These are phyloP conservation scores for Netta rufina DNA, from an alignment of 2,797 vertebrate genomes.

Conservation along the genomic window DNA sequence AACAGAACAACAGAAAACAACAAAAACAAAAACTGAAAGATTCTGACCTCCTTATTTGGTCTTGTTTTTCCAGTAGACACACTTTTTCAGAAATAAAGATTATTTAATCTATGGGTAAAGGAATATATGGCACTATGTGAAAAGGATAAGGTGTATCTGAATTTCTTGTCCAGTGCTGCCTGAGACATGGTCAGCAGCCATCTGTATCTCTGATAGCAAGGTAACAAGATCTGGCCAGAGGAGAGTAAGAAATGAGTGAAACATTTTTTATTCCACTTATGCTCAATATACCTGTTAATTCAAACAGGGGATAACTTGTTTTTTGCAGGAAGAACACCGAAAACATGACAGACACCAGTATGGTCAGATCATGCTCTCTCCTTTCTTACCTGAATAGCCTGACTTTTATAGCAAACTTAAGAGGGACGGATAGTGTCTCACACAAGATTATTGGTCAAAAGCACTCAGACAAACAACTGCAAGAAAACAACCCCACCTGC, in stretches of 20 bases:
- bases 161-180: accelerated
- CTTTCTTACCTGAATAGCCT: too few species aligned
- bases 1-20: not conserved
- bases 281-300: not conserved
- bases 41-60: not conserved
- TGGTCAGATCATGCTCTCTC: too few species aligned
- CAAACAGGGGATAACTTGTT: not conserved
- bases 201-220: not conserved
- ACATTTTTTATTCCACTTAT: not conserved
- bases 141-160: not conserved
- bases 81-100: not conserved
- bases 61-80: not conserved
- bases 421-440: too few species aligned
- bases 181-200: not conserved
- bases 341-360: too few species aligned
- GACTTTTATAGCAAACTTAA: too few species aligned
- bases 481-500: too few species aligned
- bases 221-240: not conserved
- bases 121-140: not conserved
- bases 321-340: too few species aligned
- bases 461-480: too few species aligned
- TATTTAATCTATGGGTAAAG: not conserved
- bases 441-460: too few species aligned
- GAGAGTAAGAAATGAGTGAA: not conserved
- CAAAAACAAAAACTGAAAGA: not conserved